These are phyloP conservation scores for Gambusia holbrooki DNA, from an alignment of 2,113 vertebrate genomes.

Conservation along the genomic window DNA sequence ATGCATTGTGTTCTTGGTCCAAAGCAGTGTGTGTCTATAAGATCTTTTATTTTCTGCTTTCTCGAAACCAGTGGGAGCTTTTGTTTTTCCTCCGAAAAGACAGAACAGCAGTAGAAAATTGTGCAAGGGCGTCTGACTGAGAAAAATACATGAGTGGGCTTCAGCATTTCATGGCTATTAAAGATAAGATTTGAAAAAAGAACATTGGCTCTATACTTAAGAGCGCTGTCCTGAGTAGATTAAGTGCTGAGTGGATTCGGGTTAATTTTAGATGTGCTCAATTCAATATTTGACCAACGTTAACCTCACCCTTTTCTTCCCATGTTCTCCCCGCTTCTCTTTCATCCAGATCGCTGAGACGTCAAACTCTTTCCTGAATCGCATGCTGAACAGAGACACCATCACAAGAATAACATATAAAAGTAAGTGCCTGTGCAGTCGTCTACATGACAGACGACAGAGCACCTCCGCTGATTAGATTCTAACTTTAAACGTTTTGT, in stretches of 20 bases:
- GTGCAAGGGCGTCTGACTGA: conserved; percentile 20
- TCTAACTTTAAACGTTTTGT: neutral
- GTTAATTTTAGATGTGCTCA: conserved; percentile 23
- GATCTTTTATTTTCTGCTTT: conserved; percentile 28
- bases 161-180: neutral
- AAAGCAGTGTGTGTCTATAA: conserved; percentile 20
- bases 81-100: conserved; percentile 45
- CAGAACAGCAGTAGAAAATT: neutral
- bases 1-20: conserved; percentile 12
- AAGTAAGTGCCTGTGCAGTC: conserved; percentile 86
- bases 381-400: conserved; percentile 99
- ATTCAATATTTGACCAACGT: conserved; percentile 3
- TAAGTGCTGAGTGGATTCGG: neutral
- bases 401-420: conserved; percentile 99
- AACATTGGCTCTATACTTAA: neutral
- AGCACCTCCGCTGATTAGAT: neutral
- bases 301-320: conserved; percentile 3
- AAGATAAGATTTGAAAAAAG: conserved; percentile 37
- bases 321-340: conserved; percentile 2
- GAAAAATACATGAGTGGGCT: conserved; percentile 30
- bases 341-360: conserved; percentile 91
- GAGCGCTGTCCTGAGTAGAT: conserved; percentile 5
- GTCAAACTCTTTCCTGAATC: conserved; percentile 97
- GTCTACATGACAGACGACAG: neutral
- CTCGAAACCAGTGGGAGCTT: conserved; percentile 30